phyloP scores from a whole-genome alignment of 2,888 invertebrate species.

The Platycheirus rosarum region DNA sequence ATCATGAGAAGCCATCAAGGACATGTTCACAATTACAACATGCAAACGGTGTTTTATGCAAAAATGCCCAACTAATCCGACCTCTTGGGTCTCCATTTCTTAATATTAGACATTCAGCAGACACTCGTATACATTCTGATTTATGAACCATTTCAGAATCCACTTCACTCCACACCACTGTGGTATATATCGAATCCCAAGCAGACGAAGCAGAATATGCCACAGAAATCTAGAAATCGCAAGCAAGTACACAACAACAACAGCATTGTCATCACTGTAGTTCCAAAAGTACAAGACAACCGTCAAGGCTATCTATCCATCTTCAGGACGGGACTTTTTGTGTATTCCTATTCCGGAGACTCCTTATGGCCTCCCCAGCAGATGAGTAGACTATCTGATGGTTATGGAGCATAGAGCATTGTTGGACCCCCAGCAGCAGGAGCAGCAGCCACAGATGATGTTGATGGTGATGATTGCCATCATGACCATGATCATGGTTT shows the following conservation, averaged over 20 bases:
- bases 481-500: slow-evolving; percentile 57
- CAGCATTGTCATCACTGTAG: slow-evolving; percentile 53
- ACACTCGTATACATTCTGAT: slow-evolving; percentile 68
- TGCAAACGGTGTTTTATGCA: slow-evolving; percentile 71
- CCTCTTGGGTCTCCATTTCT: slow-evolving; percentile 39
- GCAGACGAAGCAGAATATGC: slow-evolving; percentile 62
- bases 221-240: slow-evolving; percentile 71
- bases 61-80: slow-evolving; percentile 45
- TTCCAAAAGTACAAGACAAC: slow-evolving; percentile 69
- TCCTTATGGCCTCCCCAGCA: slow-evolving; percentile 29
- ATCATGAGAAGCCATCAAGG: slow-evolving; percentile 62
- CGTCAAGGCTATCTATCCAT: slow-evolving; percentile 72
- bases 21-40: slow-evolving; percentile 69
- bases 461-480: slow-evolving; percentile 67
- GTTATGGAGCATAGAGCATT: slow-evolving; percentile 25
- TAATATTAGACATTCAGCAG: slow-evolving; percentile 54
- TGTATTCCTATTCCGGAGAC: slow-evolving; percentile 11
- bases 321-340: slow-evolving; percentile 38
- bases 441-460: slow-evolving; percentile 47
- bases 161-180: slow-evolving; percentile 34
- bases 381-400: slow-evolving; percentile 55
- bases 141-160: slow-evolving; percentile 63
- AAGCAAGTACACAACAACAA: slow-evolving; percentile 56
- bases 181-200: slow-evolving; percentile 50
- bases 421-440: slow-evolving; percentile 38